These are phyloP conservation scores for Nyctalus aviator DNA, from an alignment of 2,797 vertebrate species.

Conservation along the genomic window DNA sequence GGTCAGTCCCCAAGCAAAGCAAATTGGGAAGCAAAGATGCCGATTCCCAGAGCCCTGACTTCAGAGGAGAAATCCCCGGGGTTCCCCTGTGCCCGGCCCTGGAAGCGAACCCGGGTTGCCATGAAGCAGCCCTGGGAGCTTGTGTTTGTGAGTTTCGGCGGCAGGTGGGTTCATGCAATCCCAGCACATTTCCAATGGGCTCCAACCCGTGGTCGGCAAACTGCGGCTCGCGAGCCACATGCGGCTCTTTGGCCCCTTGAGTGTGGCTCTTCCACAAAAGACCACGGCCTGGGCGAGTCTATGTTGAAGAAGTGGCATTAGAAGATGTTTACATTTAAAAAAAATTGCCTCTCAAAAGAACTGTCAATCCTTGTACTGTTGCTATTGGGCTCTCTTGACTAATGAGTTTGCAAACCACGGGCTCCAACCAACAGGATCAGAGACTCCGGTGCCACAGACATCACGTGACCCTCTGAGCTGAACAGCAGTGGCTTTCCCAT, in stretches of 20 bases:
- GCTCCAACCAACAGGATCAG: not conserved
- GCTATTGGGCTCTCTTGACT: too few species aligned
- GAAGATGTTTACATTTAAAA: too few species aligned
- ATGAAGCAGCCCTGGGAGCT: not conserved
- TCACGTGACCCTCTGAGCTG: not conserved
- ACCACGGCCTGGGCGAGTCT: too few species aligned
- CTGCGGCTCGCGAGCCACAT: too few species aligned
- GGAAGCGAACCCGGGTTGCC: not conserved
- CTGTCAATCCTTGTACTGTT: too few species aligned
- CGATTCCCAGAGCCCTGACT: not conserved
- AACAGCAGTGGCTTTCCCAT: not conserved
- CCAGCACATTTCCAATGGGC: not conserved
- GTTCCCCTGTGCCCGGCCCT: too few species aligned
- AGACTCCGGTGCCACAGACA: not conserved
- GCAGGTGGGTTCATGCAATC: not conserved
- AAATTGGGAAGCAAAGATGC: not conserved
- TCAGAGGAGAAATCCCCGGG: not conserved
- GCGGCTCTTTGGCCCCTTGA: too few species aligned
- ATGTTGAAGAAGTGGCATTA: too few species aligned
- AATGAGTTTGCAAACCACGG: not conserved
- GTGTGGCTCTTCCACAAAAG: too few species aligned
- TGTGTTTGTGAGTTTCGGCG: constrained; percentile 14
- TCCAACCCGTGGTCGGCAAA: not conserved
- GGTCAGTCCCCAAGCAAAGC: not conserved
- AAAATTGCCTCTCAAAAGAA: too few species aligned